phyloP scores from a whole-genome alignment of 2,113 vertebrate species.

The Onychostruthus taczanowskii region DNA sequence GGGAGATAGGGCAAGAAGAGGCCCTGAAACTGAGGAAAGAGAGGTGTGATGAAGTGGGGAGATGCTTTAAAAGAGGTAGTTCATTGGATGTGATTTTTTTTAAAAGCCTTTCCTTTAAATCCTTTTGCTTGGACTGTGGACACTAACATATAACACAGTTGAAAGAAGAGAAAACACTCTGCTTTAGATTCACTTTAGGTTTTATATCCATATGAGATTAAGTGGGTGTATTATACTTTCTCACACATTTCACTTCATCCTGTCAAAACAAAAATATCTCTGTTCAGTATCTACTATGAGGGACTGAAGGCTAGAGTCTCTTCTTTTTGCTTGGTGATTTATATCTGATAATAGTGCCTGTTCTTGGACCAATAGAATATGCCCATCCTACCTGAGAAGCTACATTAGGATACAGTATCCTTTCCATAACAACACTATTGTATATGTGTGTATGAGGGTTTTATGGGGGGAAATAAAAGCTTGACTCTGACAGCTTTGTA shows the following conservation, averaged over 20 bases:
- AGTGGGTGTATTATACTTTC: neutral
- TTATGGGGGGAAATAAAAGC: neutral
- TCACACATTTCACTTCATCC: neutral
- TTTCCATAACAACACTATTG: neutral
- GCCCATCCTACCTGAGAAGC: neutral
- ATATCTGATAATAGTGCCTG: neutral
- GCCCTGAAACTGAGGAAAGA: neutral
- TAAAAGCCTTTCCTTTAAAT: neutral
- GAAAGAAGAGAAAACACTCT: neutral
- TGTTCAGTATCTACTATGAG: neutral
- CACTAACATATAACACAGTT: neutral
- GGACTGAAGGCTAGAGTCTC: neutral
- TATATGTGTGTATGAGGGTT: neutral
- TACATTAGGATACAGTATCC: neutral
- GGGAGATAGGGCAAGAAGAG: neutral
- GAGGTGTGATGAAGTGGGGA: neutral
- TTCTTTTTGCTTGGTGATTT: neutral
- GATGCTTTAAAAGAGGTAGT: neutral
- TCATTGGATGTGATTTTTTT: neutral
- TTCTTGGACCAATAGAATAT: neutral
- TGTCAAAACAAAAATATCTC: neutral
- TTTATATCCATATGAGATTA: neutral
- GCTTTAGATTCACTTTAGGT: neutral
- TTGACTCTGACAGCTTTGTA: neutral
- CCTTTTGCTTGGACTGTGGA: neutral